Evolutionary conservation across 2,113 vertebrate species (phyloP).

Genomic region (Ornithorhynchus anatinus): DNA sequence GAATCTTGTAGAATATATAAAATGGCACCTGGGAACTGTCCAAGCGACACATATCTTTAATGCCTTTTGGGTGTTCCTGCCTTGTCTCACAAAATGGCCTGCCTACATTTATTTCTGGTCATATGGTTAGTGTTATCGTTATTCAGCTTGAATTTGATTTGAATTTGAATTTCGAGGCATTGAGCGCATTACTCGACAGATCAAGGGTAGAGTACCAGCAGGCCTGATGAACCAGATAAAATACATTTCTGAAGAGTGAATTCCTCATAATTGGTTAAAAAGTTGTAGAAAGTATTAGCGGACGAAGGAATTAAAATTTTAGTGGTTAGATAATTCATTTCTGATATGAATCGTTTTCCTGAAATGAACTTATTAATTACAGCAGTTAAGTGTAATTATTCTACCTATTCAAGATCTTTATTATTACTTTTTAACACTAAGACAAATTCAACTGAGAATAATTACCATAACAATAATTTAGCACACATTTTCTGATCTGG

Average conservation of each 20-base stretch:
- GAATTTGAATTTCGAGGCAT: too few relatives aligned
- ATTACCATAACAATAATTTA: conserved; percentile 73
- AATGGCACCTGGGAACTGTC: too few relatives aligned
- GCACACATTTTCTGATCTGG: conserved; percentile 55
- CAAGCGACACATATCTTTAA: too few relatives aligned
- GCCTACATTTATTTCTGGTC: too few relatives aligned
- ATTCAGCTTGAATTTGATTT: too few relatives aligned
- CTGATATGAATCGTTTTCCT: conserved; percentile 60
- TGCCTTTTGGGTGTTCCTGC: too few relatives aligned
- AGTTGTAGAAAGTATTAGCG: conserved; percentile 3
- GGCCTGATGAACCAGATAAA: background rate
- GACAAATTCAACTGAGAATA: conserved; percentile 62
- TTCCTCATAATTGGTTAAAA: conserved; percentile 42
- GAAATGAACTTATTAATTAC: conserved; percentile 76
- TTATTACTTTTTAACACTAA: conserved; percentile 67
- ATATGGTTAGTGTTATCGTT: too few relatives aligned
- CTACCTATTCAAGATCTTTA: conserved; percentile 63
- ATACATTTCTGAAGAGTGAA: background rate
- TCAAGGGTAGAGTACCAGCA: background rate
- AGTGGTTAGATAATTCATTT: conserved; percentile 52
- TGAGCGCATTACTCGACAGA: too few relatives aligned
- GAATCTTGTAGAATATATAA: too few relatives aligned
- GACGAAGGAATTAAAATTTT: conserved; percentile 54
- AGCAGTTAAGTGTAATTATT: conserved; percentile 74
- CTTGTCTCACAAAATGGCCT: too few relatives aligned